Base-by-base conservation (phyloP, 2,797 vertebrate genomes). In the Rhinichthys osculus region DNA sequence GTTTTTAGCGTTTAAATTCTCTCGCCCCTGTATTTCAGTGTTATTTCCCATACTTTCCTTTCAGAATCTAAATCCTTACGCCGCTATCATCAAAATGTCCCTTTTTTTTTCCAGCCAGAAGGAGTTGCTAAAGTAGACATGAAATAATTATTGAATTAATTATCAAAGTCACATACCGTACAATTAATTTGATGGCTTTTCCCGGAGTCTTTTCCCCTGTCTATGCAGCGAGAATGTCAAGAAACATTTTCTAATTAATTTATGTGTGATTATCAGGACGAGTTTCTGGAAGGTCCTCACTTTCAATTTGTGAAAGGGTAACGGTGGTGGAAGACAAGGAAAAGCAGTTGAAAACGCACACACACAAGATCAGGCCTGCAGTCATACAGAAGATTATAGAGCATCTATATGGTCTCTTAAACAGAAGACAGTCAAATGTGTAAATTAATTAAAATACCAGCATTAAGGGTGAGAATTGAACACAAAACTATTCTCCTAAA, bases 241-340 rank as follows among this genome's bases (percentile, higher is more conserved):
- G 95, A 95, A 95, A 96, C 93, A 94, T 95, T 95, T 96, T 96
- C 94, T 96, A 96, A 96, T 96, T 96, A 96, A 96, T 96, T 96
- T 94, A 94, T 95, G 93, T 95, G 93, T 95, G 95, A 96, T 96
- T 94, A 96, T 96, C 95, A 94, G 94, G 91, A 92, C 89, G 89
- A 91, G 95, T 94, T 95, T 94, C 95, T 95, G 92, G 94, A 96
- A 95, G 95, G 95, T 95, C 94, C 94, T 90, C 92, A 94, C 93
- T 96, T 95, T 95, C 93, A 95, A 96, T 95, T 95, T 95, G 91
- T 95, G 93, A 94, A 94, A 94, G 93, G 91, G 92, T 91, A 91
- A 90, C 86, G 19, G 90, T 87, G 84, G 87, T 92, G 89, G 87
- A 89, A 88, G 87, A 85, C 90, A 88, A 85, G 50, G 78, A 90